phyloP scores from a whole-genome alignment of 2,113 vertebrate species.

The Takifugu bimaculatus region DNA sequence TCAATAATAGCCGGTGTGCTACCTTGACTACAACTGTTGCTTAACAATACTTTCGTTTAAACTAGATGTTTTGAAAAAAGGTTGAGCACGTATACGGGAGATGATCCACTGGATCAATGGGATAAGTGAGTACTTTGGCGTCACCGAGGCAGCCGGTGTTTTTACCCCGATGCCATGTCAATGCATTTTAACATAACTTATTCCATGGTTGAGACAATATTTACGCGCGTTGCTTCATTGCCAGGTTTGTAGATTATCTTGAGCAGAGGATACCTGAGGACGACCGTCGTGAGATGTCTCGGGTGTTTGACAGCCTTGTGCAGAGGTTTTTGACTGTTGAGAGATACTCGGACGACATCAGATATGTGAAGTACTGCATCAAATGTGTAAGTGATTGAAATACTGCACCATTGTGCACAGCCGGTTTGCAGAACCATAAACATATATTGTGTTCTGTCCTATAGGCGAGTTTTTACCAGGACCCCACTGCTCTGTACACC shows the following conservation, averaged over 20 bases:
- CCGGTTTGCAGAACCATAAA: neutral
- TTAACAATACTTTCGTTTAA: neutral
- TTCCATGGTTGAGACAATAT: neutral
- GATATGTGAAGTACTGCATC: constrained; percentile 84
- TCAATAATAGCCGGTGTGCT: neutral
- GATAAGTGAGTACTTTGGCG: constrained; percentile 75
- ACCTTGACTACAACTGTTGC: neutral
- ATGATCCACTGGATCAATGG: constrained; percentile 86
- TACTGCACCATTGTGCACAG: no score
- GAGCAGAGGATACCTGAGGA: constrained; percentile 64
- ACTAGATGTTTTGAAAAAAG: constrained; percentile 79
- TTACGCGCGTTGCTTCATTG: neutral
- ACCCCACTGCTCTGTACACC: constrained; percentile 73
- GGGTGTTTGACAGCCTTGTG: constrained; percentile 79
- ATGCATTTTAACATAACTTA: neutral
- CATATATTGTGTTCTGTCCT: constrained; percentile 6
- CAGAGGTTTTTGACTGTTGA: constrained; percentile 73
- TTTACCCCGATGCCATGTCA: neutral
- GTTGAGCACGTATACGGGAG: constrained; percentile 76
- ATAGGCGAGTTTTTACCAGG: constrained; percentile 75
- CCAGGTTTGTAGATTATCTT: constrained; percentile 81
- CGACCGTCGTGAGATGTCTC: constrained; percentile 44
- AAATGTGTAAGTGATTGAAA: constrained; percentile 77
- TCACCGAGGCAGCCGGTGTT: neutral
- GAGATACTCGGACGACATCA: constrained; percentile 78